A percentile compares a stretch with the other conserved stretches of the same genome.
These are phyloP conservation scores for Sternotherus odoratus DNA, from an alignment of 2,797 vertebrate species.

Conservation along the genomic window DNA sequence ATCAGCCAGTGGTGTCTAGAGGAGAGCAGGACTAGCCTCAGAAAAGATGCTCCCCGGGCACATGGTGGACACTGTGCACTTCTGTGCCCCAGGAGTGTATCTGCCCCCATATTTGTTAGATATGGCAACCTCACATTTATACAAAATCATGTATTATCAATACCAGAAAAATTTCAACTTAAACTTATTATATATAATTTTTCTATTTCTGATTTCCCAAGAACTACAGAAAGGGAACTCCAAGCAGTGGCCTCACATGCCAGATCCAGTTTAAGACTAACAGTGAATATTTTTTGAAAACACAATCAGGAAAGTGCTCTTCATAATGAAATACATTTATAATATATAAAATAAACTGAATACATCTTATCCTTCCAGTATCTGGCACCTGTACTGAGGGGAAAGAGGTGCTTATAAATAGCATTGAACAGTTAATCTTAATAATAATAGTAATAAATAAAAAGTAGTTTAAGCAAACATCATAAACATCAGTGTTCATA, in stretches of 20 bases:
- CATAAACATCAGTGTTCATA: not conserved
- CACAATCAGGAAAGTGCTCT: not conserved
- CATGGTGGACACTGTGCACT: not conserved
- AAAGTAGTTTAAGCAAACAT: not conserved
- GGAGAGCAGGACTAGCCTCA: not conserved
- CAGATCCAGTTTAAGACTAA: not conserved
- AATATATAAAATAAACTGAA: not conserved
- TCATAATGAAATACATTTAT: not conserved
- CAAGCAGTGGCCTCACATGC: not conserved
- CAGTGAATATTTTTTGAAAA: not conserved
- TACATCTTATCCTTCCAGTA: not conserved
- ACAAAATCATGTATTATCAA: not conserved
- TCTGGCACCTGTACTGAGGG: not conserved
- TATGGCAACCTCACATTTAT: not conserved
- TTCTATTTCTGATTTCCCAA: too few species aligned
- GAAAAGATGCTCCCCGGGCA: not conserved
- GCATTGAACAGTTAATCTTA: not conserved
- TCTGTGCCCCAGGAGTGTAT: not conserved
- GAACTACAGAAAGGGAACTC: not conserved
- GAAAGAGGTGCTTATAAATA: not conserved
- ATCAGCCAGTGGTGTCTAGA: not conserved
- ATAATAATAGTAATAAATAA: not conserved
- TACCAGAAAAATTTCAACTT: not conserved
- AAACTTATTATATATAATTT: not conserved
- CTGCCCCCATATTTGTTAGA: not conserved